Percentiles rank a stretch among this genome's conserved stretches.
Evolutionary conservation across 2,113 vertebrate species (phyloP).

Genomic region (Toxostoma redivivum): DNA sequence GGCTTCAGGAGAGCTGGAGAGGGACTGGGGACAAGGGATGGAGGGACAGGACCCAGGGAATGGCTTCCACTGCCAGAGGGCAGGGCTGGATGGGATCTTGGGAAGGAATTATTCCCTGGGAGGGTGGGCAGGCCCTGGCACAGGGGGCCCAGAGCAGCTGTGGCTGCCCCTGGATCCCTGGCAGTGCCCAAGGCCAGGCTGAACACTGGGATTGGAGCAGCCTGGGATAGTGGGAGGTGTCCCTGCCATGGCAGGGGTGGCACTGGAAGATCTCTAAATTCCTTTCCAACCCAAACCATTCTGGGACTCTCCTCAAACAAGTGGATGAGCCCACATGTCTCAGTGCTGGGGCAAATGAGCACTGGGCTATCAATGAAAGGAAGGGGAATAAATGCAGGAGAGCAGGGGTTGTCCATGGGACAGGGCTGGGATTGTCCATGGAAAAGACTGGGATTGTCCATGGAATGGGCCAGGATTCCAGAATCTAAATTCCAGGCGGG

Average conservation of each 20-base stretch:
- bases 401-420: background rate
- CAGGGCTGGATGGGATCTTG: background rate
- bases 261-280: fast-evolving
- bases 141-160: background rate
- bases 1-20: background rate
- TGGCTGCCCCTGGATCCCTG: background rate
- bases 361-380: fast-evolving
- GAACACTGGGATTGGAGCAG: background rate
- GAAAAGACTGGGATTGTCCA: no score
- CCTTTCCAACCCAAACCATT: background rate
- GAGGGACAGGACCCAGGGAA: background rate
- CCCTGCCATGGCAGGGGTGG: background rate
- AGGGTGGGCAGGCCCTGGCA: background rate
- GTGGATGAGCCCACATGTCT: background rate
- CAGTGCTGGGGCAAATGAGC: background rate
- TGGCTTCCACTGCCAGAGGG: background rate
- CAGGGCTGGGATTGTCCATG: background rate
- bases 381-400: background rate
- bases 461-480: background rate
- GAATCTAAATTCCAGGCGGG: background rate
- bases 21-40: background rate
- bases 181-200: background rate
- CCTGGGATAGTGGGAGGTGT: background rate
- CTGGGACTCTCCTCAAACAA: background rate
- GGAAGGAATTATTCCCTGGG: background rate